phyloP scores from a whole-genome alignment of 2,113 vertebrate genomes.

The Sorex araneus region DNA sequence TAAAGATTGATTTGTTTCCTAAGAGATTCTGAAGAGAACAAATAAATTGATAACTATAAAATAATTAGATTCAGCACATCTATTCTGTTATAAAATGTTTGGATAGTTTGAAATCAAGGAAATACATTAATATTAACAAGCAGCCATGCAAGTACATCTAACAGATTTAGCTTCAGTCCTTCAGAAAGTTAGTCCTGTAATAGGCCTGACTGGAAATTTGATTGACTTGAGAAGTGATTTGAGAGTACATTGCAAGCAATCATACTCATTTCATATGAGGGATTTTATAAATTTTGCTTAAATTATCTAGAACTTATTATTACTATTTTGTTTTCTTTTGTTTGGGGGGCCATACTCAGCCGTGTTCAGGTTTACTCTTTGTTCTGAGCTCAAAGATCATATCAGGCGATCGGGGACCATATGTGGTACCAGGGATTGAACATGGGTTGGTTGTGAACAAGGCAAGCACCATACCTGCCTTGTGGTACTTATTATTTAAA shows the following conservation, averaged over 20 bases:
- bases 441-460: too few species aligned
- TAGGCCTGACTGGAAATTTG: background rate
- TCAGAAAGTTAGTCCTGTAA: background rate
- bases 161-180: background rate
- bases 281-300: background rate
- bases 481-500: conserved; percentile 47
- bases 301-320: background rate
- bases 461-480: too few species aligned
- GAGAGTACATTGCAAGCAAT: too few species aligned
- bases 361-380: too few species aligned
- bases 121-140: background rate
- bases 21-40: conserved; percentile 2
- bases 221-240: background rate
- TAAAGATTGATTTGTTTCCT: conserved; percentile 2
- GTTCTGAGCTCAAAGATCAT: too few species aligned
- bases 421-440: too few species aligned
- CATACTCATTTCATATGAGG: background rate
- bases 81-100: background rate
- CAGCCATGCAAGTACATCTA: background rate
- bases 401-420: too few species aligned
- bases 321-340: background rate
- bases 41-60: conserved; percentile 10
- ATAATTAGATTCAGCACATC: background rate
- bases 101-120: background rate
- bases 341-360: background rate